Percentiles rank a stretch among this genome's conserved stretches.
Conservation (phyloP, 2,888 invertebrate genomes). For the Leptinotarsa peninsularis region DNA sequence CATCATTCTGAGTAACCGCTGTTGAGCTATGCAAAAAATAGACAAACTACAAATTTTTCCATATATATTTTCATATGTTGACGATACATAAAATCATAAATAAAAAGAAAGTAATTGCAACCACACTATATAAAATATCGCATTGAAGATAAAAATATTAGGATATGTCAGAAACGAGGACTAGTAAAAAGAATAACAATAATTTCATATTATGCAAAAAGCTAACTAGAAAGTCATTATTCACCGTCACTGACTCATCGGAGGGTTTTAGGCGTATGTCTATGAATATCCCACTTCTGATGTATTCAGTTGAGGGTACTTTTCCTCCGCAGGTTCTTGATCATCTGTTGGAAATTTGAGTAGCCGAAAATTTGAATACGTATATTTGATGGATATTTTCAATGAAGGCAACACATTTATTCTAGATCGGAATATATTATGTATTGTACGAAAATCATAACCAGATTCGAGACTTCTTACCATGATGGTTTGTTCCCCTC, state of each 20-base stretch:
- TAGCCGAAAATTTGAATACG: too few species aligned
- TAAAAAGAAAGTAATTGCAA: conserved; percentile 32
- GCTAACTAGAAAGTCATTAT: background rate
- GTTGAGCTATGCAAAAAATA: background rate
- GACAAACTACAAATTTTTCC: conserved; percentile 10
- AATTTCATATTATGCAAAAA: conserved; percentile 3
- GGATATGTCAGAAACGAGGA: conserved; percentile 24
- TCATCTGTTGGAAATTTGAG: too few species aligned
- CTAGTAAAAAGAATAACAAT: conserved; percentile 8
- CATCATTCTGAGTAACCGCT: too few species aligned
- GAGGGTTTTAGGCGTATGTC: background rate
- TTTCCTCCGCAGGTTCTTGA: too few species aligned
- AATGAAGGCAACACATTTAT: too few species aligned
- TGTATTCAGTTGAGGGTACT: background rate
- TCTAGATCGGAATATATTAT: too few species aligned
- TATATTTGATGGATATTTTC: too few species aligned
- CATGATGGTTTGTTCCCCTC: too few species aligned
- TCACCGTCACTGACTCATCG: background rate
- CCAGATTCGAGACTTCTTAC: too few species aligned
- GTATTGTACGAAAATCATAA: too few species aligned
- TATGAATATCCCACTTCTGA: background rate
- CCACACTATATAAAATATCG: conserved; percentile 33
- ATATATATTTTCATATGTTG: conserved; percentile 30
- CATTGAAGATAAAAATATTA: conserved; percentile 25
- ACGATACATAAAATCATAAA: conserved; percentile 35